A percentile compares a stretch with the other conserved stretches of the same genome.
phyloP scores from a whole-genome alignment of 2,797 vertebrate species.

The Notamacropus eugenii region DNA sequence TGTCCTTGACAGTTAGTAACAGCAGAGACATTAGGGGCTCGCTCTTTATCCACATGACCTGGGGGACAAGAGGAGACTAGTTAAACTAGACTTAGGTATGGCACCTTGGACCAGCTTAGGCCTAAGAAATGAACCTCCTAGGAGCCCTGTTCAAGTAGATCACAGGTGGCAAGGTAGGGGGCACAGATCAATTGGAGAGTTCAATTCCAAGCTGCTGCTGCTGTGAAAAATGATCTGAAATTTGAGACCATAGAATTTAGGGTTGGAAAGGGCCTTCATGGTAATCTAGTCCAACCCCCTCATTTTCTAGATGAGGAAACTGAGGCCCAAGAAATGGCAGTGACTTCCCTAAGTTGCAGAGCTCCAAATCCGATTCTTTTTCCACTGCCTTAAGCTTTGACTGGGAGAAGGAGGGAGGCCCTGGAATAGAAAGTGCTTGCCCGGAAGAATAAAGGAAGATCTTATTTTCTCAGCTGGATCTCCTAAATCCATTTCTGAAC shows the following conservation, averaged over 20 bases:
- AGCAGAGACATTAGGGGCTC: slow-evolving; percentile 45
- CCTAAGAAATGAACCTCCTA: background rate
- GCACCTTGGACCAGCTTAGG: background rate
- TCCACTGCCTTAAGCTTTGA: background rate
- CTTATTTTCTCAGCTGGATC: background rate
- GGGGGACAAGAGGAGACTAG: slow-evolving; percentile 40
- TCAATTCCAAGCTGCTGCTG: background rate
- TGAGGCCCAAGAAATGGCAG: background rate
- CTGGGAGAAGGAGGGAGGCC: background rate
- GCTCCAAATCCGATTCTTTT: background rate
- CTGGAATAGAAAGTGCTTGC: slow-evolving; percentile 9
- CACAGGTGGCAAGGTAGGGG: background rate
- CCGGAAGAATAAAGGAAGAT: background rate
- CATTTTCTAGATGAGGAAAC: background rate
- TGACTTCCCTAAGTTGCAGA: background rate
- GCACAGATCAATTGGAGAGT: background rate
- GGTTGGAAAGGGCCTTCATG: background rate
- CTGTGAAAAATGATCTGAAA: background rate
- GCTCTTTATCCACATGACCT: slow-evolving; percentile 20
- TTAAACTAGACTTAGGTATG: slow-evolving; percentile 4
- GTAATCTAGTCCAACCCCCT: background rate
- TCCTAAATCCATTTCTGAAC: background rate
- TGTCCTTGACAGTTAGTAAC: background rate
- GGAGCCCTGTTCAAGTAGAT: background rate
- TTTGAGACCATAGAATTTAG: background rate